phyloP scores from a whole-genome alignment of 2,113 vertebrate genomes.

The Chloebia gouldiae region DNA sequence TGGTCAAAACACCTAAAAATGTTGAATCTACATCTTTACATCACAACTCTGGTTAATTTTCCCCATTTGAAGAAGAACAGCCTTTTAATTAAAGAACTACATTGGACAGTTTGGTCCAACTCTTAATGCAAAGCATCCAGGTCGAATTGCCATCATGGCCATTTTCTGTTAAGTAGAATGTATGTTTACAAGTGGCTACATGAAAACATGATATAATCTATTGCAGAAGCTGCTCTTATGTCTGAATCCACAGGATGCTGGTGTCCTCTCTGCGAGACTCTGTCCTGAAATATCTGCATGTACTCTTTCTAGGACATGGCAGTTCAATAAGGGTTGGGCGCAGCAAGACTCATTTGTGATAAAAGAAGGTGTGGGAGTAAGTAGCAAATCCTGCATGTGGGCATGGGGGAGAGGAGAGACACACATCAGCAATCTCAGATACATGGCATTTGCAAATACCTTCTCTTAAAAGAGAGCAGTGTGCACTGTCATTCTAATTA shows the following conservation, averaged over 20 bases:
- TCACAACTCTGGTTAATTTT: background rate
- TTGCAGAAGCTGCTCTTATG: background rate
- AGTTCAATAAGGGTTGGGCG: background rate
- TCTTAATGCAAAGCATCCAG: background rate
- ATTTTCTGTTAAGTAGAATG: background rate
- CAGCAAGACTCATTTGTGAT: background rate
- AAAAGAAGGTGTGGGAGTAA: background rate
- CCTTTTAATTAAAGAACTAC: background rate
- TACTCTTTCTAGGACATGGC: background rate
- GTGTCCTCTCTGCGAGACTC: background rate
- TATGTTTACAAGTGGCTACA: background rate
- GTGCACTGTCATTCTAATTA: background rate
- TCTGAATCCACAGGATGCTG: background rate
- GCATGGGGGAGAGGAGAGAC: background rate
- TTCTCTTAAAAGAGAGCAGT: background rate
- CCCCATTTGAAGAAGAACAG: background rate
- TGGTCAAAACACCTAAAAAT: background rate
- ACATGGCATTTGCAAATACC: background rate
- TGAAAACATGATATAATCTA: background rate
- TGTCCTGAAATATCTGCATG: background rate
- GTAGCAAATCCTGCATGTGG: too few relatives aligned
- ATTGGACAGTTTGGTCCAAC: background rate
- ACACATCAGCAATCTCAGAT: background rate
- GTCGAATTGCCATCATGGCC: background rate
- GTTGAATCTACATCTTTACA: background rate